Evolutionary conservation across 2,797 vertebrate genomes (phyloP), one percentile per base, ranked within the genome.

Genomic region (Sebastolobus altivelis): DNA sequence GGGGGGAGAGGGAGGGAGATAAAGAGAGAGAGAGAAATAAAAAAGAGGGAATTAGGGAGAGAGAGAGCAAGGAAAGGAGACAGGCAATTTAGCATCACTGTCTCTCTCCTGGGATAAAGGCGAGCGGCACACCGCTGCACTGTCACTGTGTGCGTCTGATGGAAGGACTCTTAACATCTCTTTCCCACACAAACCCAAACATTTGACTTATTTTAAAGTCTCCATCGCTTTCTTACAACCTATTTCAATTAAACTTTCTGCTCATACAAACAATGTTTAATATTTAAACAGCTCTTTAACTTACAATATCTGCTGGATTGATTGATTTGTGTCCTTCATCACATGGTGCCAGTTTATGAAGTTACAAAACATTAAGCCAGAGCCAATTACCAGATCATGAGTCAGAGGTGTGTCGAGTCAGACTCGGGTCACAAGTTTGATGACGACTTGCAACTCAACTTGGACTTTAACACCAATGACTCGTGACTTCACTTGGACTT

Each of bases 81-180:
- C 67, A 68, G 52, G 56, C 84, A 87, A 90, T 93, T 89, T 91
- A 86, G 79, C 82, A 78, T 87, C 77, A 69, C 40, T 72, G 68
- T 81, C 72, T 79, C 72, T 70, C 62, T 80, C 22, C 2, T 68
- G 84, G 86, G 89, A 82, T 67, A 2, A 71, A 72, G 81, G 75
- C 43, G 43, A 82, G 77, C 66, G 2, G 81, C 67, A 1, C 40
- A 12, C 58, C 18, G 40, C 79, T 88, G 85, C 84, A 84, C 90
- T 81, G 83, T 82, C 89, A 73, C 89, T 8, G 79, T 12, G 38
- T 62, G 33, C 29, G 25, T 74, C 75, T 78, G 77, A 88, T 76
- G 65, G 55, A 56, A 78, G 27, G 40, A 90, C 7, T 58, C 77
- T 54, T 20, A 0, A 2, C 81, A 65, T 85, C 73, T 92, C 43